Percentiles rank a stretch among this genome's conserved stretches.
Evolutionary conservation across 2,113 vertebrate species (phyloP).

Genomic region (Microcebus griseorufus): DNA sequence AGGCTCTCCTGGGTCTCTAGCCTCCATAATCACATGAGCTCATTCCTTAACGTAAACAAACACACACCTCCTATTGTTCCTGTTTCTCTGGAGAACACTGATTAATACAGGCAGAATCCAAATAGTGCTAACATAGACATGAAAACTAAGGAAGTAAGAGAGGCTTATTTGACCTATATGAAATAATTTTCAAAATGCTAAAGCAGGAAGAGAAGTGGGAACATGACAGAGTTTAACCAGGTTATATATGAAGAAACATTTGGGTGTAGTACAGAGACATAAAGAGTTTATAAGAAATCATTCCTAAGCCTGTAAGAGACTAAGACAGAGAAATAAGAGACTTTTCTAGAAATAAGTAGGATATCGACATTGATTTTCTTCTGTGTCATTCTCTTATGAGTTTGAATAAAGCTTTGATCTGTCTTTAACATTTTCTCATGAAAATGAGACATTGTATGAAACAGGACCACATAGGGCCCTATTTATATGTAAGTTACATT

Average conservation of each 20-base stretch:
- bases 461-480: not conserved
- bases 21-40: not conserved
- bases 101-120: not conserved
- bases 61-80: not conserved
- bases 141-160: not conserved
- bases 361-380: not conserved
- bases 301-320: not conserved
- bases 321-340: not conserved
- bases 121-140: not conserved
- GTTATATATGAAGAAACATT: not conserved
- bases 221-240: not conserved
- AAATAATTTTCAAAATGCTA: not conserved
- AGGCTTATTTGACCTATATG: not conserved
- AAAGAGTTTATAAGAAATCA: not conserved
- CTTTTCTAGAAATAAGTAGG: not conserved
- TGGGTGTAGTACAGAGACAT: not conserved
- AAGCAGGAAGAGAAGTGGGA: not conserved
- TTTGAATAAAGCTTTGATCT: constrained; percentile 18
- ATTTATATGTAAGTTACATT: not conserved
- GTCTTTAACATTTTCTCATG: not conserved
- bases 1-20: not conserved
- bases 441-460: not conserved
- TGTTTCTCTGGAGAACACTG: not conserved
- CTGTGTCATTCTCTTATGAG: not conserved
- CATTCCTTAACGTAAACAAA: not conserved